Evolutionary conservation across 2,797 vertebrate species (phyloP).

Genomic region (Poeciliopsis paucimaculata): DNA sequence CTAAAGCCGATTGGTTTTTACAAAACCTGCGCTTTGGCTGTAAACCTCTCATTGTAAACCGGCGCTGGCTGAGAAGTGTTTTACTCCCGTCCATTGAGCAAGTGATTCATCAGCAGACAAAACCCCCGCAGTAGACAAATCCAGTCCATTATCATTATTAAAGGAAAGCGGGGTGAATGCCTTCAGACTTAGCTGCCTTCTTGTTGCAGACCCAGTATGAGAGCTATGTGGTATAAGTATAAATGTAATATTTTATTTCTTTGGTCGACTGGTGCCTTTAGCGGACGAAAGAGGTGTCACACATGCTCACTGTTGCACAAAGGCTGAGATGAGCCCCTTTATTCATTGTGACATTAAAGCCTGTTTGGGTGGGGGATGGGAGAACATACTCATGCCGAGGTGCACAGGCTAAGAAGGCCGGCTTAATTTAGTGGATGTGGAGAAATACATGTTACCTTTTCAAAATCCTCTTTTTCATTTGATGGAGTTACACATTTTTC

Average conservation of each 20-base stretch:
- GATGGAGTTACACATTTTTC: constrained; percentile 5
- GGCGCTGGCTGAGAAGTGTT: constrained; percentile 23
- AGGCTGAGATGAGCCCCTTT: constrained; percentile 31
- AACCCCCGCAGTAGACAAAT: constrained; percentile 45
- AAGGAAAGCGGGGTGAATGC: constrained; percentile 27
- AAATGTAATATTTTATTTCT: constrained; percentile 15
- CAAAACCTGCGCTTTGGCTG: neutral
- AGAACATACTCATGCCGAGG: neutral
- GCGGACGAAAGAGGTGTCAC: constrained; percentile 33
- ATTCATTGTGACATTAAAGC: constrained; percentile 33
- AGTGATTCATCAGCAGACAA: constrained; percentile 49
- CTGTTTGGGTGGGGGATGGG: constrained; percentile 37
- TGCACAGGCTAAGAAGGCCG: neutral
- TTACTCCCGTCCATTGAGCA: constrained; percentile 24
- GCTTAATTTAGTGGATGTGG: neutral
- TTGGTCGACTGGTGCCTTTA: constrained; percentile 21
- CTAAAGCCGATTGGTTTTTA: neutral
- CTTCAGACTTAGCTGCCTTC: constrained; percentile 17
- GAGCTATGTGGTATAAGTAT: constrained; percentile 12
- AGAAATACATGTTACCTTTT: neutral
- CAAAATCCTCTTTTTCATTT: neutral
- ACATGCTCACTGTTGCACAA: constrained; percentile 30
- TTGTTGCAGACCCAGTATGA: constrained; percentile 22
- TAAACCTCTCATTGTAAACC: neutral
- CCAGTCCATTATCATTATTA: constrained; percentile 64